phyloP scores from a whole-genome alignment of 2,888 invertebrate species.

The Leptura quadrifasciata region DNA sequence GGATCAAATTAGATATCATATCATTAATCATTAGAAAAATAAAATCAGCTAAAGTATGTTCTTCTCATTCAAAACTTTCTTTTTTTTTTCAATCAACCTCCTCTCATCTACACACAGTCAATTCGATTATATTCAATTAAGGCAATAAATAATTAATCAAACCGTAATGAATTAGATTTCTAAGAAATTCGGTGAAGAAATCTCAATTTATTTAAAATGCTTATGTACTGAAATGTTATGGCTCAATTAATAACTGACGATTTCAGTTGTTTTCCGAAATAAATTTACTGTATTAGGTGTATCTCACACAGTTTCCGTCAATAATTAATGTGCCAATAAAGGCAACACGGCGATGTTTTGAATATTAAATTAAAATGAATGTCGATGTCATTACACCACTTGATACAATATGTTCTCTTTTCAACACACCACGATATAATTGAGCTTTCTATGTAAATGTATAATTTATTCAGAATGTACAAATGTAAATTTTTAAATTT shows the following conservation, averaged over 20 bases:
- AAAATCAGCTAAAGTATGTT: not conserved
- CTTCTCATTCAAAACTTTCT: not conserved
- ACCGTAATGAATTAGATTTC: conserved; percentile 7
- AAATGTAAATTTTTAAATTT: conserved; percentile 13
- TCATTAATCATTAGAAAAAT: not conserved
- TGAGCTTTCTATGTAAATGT: conserved; percentile 6
- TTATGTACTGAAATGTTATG: conserved; percentile 20
- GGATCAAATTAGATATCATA: too few species aligned
- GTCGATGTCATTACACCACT: conserved; percentile 22
- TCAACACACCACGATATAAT: conserved; percentile 17
- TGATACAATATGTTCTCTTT: conserved; percentile 15
- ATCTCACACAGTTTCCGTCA: conserved; percentile 17
- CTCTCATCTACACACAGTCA: not conserved
- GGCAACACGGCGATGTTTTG: conserved; percentile 27
- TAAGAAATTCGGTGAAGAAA: not conserved
- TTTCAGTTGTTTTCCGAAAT: conserved; percentile 18
- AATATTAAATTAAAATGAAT: conserved; percentile 37
- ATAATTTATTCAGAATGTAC: conserved; percentile 12
- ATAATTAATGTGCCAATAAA: conserved; percentile 33
- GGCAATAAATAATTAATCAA: conserved; percentile 3
- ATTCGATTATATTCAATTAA: conserved; percentile 12
- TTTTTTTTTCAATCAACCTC: not conserved
- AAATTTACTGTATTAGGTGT: conserved; percentile 1
- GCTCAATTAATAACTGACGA: conserved; percentile 27
- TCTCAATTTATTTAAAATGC: conserved; percentile 23